These are phyloP conservation scores for Drosophila tanythrix DNA, from an alignment of 2,888 invertebrate genomes.

Conservation along the genomic window DNA sequence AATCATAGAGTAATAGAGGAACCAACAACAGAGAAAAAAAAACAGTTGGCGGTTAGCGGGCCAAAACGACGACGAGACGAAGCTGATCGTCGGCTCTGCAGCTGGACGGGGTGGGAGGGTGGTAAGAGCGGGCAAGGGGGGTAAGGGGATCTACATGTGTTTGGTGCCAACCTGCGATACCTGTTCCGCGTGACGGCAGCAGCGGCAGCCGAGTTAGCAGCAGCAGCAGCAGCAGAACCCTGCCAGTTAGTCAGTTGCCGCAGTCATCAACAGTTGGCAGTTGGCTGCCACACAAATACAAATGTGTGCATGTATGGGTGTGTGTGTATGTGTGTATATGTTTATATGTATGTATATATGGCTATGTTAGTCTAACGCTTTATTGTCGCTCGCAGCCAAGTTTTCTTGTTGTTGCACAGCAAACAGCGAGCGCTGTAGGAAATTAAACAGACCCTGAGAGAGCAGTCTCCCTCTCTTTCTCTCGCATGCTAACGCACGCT, in stretches of 20 bases:
- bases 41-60: constrained; percentile 64
- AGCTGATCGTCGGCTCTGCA: constrained; percentile 48
- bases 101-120: constrained; percentile 18
- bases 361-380: constrained; percentile 61
- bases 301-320: constrained; percentile 16
- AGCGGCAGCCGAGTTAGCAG: constrained; percentile 17
- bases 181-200: constrained; percentile 75
- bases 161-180: constrained; percentile 80
- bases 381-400: constrained; percentile 48
- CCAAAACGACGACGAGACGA: constrained; percentile 46
- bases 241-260: constrained; percentile 75
- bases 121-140: neutral
- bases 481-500: neutral
- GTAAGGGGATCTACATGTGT: constrained; percentile 59
- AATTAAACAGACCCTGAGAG: constrained; percentile 60
- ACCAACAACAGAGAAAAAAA: constrained; percentile 44
- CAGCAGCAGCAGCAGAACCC: constrained; percentile 54
- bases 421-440: constrained; percentile 65
- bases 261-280: constrained; percentile 74
- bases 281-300: constrained; percentile 60
- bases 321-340: neutral
- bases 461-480: neutral
- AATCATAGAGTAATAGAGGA: constrained; percentile 63
- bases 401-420: constrained; percentile 46
- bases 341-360: constrained; percentile 20